Base-by-base conservation (phyloP, 1,140 invertebrate species). In the Nephila pilipes region DNA sequence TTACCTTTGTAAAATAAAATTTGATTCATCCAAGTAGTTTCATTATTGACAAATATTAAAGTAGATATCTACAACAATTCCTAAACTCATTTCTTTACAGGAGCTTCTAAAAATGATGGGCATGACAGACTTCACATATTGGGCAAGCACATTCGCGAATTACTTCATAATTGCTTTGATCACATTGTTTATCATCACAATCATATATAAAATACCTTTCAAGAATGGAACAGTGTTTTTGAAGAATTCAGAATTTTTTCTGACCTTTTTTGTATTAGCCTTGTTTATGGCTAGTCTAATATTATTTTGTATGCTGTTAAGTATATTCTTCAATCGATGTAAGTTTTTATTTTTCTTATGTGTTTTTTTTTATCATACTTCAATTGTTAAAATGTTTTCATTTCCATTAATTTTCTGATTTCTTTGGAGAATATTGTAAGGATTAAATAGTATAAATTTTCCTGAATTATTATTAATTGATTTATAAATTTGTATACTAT, bases 31-130 rank as follows among this genome's bases (percentile, higher is more conserved):
- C 1, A 2, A 18, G 54, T 22, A 55, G 5, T 55, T 25, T 55
- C n/a, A 10, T 14, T 29, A 2, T 25, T 5, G 1, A 18, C 20
- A 1, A 6, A 32, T 3, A 55, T 83, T 46, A 46, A 46, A 46
- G 12, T 46, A 4, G 46, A 46, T 46, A 6, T 4, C 46, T 46
- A 10, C 46, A 46, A 46, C 12, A 46, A 46, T 46, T 46, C 12
- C 6, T 46, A 46, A 46, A 2, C 16, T 55, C 8, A 54, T 25
- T 14, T 14, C 10, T 14, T 93, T 95, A 65, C 94, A 96, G 94
- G 97, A 97, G 95, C 96, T 96, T 12, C 96, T 97, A 96, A 96
- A 96, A 95, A 96, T 97, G 29, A 97, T 97, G 96, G 97, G 97
- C 20, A 95, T 97, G n/a, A 95, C 95, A 6, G 97, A 96, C 94